Evolutionary conservation across 2,888 invertebrate species (phyloP), one percentile per base, ranked within the genome.

Genomic region (Papilio elwesi): DNA sequence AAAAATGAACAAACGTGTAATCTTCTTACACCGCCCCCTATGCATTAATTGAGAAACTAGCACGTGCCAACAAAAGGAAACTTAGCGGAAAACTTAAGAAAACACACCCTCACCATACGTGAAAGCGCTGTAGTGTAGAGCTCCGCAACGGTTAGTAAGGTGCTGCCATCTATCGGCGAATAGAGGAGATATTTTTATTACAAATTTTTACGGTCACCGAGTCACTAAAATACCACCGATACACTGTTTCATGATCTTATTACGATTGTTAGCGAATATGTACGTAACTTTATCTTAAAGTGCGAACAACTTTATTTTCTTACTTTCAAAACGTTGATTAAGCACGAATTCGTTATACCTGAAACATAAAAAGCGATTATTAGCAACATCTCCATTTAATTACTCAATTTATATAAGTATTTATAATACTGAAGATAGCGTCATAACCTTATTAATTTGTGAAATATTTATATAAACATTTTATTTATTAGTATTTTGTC

Each of bases 31-130:
- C 83, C 86, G 93, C 93, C 93, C 92, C 92, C 93, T 93, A 83
- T 87, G 76, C 77, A 78, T 83, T 83, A 84, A 84, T 84, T 82
- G 77, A 75, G 81, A 88, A 90, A 93, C 93, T 93, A 90, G 81
- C 81, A 88, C 82, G 81, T 76, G 79, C 76, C 77, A 75, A 83
- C 82, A 86, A 86, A 89, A 86, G 85, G 87, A 85, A 55, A 80
- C 81, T 82, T 82, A 82, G 80, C 87, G 87, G 89, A 91, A 92
- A 92, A 89, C 83, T 85, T 80, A 81, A 89, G 90, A 87, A 92
- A 92, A 89, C 74, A 83, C 82, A 81, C 82, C 82, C 79, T 76
- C 77, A 75, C 69, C 69, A 79, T 16, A 81, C 81, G 82, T 85
- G 82, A 87, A 85, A 83, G 85, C 81, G 80, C 80, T 87, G 86